These are phyloP conservation scores for Drosophila quadrilineata DNA, from an alignment of 1,140 invertebrate genomes.

Conservation along the genomic window DNA sequence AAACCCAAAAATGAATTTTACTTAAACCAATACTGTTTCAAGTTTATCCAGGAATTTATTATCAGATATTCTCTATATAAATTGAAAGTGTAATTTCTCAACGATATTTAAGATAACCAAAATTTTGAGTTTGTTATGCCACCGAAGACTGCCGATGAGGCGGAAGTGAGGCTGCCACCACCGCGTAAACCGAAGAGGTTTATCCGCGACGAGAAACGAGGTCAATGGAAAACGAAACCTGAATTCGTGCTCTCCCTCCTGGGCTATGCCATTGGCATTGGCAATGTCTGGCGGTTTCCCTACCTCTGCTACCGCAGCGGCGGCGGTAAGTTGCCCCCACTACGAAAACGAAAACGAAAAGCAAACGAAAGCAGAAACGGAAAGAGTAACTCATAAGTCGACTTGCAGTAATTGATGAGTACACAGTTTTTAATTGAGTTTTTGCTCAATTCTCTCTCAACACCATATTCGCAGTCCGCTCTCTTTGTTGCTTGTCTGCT, in stretches of 20 bases:
- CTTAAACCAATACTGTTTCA: not conserved
- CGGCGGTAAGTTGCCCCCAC: conserved; percentile 71
- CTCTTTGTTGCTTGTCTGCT: not conserved
- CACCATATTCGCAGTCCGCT: not conserved
- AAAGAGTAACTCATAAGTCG: not conserved
- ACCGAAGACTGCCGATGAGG: not conserved
- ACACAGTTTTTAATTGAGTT: conserved; percentile 11
- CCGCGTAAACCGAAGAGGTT: conserved; percentile 28
- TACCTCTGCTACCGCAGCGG: conserved; percentile 86
- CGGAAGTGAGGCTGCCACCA: not conserved
- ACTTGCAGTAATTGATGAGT: conserved; percentile 11
- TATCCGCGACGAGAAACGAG: conserved; percentile 64
- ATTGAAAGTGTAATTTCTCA: too few species aligned
- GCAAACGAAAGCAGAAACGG: not conserved
- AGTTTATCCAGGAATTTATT: not conserved
- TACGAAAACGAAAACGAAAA: not conserved
- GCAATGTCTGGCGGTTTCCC: conserved; percentile 92
- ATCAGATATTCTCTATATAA: too few species aligned
- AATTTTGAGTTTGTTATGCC: not conserved
- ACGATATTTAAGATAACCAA: too few species aligned
- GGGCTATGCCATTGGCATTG: conserved; percentile 89
- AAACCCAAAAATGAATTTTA: not conserved
- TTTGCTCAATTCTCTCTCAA: conserved; percentile 5
- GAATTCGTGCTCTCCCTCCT: conserved; percentile 89
- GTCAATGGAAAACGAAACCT: conserved; percentile 85